Evolutionary conservation across 2,888 invertebrate genomes (phyloP).

Genomic region (Mongoloraphidia duomilia): DNA sequence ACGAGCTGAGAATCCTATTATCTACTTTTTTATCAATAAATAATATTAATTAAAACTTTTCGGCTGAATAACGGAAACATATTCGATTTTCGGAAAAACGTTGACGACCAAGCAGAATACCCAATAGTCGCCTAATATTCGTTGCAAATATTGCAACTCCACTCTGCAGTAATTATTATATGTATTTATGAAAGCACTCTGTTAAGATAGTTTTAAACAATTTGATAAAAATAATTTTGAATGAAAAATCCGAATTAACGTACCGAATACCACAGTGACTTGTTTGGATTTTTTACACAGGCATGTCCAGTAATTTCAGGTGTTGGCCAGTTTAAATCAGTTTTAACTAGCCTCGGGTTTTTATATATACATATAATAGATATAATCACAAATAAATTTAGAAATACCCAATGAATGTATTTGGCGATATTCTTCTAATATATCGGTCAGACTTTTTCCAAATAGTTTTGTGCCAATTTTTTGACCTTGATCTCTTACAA

Average conservation of each 20-base stretch:
- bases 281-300: slow-evolving; percentile 4
- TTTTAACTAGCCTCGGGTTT: slow-evolving; percentile 25
- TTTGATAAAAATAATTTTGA: slow-evolving; percentile 1
- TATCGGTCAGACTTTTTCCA: slow-evolving; percentile 25
- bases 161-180: no score
- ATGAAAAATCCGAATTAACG: background rate
- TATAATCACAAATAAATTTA: background rate
- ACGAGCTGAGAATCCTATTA: no score
- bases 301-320: slow-evolving; percentile 21
- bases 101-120: no score
- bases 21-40: no score
- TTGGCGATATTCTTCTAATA: slow-evolving; percentile 25
- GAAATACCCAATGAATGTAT: slow-evolving; percentile 24
- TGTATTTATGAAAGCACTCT: no score
- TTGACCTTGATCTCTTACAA: slow-evolving; percentile 18
- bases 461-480: slow-evolving; percentile 23
- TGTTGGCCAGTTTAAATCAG: slow-evolving; percentile 21
- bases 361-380: background rate
- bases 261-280: no score
- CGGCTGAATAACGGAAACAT: no score
- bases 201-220: no score
- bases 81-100: no score
- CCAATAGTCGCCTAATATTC: no score
- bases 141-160: no score
- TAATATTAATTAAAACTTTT: no score